phyloP scores from a whole-genome alignment of 2,888 invertebrate genomes.

The Eustalomyia histrio region DNA sequence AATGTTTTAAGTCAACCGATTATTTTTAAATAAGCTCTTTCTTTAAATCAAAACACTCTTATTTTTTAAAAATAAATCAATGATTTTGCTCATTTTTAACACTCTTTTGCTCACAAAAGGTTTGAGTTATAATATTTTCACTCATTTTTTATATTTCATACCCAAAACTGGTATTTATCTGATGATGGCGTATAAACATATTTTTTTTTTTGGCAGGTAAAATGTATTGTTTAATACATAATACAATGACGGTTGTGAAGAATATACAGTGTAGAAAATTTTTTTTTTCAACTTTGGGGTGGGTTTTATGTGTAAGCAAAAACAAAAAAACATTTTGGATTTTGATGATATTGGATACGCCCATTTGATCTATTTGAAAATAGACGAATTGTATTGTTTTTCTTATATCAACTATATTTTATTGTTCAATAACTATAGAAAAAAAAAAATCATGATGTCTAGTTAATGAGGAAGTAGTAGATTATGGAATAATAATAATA shows the following conservation, averaged over 20 bases:
- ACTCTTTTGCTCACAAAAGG: neutral
- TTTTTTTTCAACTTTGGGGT: constrained; percentile 40
- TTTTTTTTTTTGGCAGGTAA: constrained; percentile 55
- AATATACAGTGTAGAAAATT: constrained; percentile 2
- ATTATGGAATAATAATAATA: constrained; percentile 33
- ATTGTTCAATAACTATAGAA: constrained; percentile 48
- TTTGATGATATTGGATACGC: constrained; percentile 62
- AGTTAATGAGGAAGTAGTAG: constrained; percentile 62
- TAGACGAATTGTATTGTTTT: constrained; percentile 45
- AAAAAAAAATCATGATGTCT: constrained; percentile 44
- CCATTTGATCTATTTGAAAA: constrained; percentile 63
- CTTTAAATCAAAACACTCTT: neutral
- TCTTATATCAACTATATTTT: neutral
- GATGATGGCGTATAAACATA: constrained; percentile 59
- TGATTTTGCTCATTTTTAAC: neutral
- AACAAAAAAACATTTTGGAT: neutral
- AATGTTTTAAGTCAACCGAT: neutral
- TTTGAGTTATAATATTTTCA: neutral
- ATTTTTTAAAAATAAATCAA: neutral
- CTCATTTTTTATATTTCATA: neutral
- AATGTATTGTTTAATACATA: constrained; percentile 6
- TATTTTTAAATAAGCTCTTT: neutral
- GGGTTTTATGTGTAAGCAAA: constrained; percentile 38
- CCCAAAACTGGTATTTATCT: constrained; percentile 62
- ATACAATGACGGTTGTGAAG: constrained; percentile 24